Evolutionary conservation across 2,113 vertebrate genomes (phyloP).

Genomic region (Melanerpes aurifrons): DNA sequence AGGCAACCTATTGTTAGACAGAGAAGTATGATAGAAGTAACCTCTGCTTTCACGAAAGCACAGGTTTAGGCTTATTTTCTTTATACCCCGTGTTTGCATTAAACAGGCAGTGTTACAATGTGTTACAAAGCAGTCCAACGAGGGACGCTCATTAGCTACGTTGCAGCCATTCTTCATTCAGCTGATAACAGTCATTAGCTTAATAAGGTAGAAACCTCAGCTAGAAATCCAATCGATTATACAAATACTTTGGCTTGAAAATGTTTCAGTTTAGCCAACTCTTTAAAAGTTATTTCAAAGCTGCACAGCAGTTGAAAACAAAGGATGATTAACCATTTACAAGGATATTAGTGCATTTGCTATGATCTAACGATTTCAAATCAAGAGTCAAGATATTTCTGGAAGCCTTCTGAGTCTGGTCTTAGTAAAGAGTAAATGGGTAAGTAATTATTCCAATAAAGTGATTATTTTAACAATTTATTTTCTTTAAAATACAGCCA

Average conservation of each 20-base stretch:
- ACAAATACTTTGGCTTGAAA: constrained; percentile 2
- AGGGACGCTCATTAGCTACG: neutral
- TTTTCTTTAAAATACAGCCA: neutral
- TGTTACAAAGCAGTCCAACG: neutral
- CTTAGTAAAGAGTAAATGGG: neutral
- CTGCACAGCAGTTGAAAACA: neutral
- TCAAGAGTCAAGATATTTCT: neutral
- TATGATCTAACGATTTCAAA: neutral
- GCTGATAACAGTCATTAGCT: neutral
- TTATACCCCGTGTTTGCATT: neutral
- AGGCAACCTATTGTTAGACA: neutral
- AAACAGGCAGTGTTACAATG: neutral
- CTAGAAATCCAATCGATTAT: neutral
- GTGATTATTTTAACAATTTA: neutral
- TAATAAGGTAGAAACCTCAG: neutral
- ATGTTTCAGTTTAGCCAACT: neutral
- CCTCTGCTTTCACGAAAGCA: neutral
- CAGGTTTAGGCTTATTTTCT: neutral
- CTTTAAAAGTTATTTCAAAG: neutral
- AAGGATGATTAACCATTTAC: neutral
- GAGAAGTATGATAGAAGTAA: neutral
- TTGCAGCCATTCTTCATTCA: neutral
- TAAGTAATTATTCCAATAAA: neutral
- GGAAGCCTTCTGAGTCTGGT: neutral
- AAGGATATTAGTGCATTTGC: neutral